These are phyloP conservation scores for Triops cancriformis DNA, from an alignment of 1,140 invertebrate genomes.

Conservation along the genomic window DNA sequence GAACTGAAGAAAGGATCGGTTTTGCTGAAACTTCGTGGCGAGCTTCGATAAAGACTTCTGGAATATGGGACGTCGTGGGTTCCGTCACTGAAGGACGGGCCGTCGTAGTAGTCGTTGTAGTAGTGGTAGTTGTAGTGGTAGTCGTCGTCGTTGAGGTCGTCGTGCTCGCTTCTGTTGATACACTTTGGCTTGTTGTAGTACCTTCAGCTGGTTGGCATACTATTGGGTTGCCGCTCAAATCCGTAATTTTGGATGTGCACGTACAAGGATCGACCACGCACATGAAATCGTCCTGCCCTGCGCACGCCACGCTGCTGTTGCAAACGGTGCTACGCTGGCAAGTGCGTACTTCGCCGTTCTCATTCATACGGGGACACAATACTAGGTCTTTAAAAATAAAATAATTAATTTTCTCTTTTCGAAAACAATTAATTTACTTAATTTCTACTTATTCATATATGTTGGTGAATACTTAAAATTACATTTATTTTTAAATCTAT, in stretches of 20 bases:
- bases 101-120: constrained; percentile 22
- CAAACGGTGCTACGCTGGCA: constrained; percentile 39
- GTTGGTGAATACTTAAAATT: too few species aligned
- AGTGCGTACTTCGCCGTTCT: constrained; percentile 32
- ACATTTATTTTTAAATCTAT: background rate
- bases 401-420: background rate
- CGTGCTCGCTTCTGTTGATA: constrained; percentile 1
- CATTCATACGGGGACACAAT: constrained; percentile 36
- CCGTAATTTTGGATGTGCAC: constrained; percentile 36
- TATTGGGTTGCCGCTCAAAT: constrained; percentile 32
- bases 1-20: background rate
- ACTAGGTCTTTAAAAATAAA: constrained; percentile 35
- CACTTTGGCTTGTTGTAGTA: background rate
- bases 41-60: background rate
- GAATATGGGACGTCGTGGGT: background rate
- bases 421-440: background rate
- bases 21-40: background rate
- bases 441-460: constrained; percentile 6
- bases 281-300: constrained; percentile 36
- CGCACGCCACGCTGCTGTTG: constrained; percentile 34
- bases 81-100: background rate
- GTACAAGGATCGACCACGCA: constrained; percentile 42
- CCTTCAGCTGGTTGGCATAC: background rate
- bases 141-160: constrained; percentile 20
- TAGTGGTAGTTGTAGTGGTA: constrained; percentile 24